Conservation (phyloP, 2,888 invertebrate species). For the Ametastegia equiseti region DNA sequence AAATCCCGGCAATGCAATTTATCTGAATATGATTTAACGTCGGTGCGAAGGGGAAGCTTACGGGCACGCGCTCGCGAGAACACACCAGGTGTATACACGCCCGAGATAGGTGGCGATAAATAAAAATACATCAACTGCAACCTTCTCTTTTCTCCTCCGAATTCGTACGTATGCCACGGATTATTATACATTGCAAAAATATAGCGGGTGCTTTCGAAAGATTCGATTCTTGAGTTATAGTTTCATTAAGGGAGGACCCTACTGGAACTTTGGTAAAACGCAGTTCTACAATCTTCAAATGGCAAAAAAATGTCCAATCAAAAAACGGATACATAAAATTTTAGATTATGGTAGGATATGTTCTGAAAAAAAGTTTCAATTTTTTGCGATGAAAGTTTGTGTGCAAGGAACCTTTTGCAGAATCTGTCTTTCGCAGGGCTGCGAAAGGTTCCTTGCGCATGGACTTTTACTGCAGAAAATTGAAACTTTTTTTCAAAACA, state of each 20-base stretch:
- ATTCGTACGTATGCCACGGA: constrained; percentile 65
- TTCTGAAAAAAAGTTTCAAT: no score
- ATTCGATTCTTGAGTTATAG: not conserved
- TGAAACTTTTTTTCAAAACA: no score
- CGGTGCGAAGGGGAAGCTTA: constrained; percentile 54
- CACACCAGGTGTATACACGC: constrained; percentile 48
- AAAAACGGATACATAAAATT: no score
- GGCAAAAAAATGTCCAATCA: no score
- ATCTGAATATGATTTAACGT: constrained; percentile 69
- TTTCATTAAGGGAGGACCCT: not conserved
- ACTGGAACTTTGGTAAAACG: no score
- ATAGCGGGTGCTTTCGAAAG: constrained; percentile 25
- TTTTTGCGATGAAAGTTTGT: no score
- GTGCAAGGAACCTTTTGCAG: no score
- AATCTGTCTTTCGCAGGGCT: no score
- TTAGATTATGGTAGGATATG: no score
- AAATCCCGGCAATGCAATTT: constrained; percentile 68
- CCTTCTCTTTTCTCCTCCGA: constrained; percentile 68
- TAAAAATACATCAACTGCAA: constrained; percentile 71
- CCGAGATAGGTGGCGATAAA: constrained; percentile 65
- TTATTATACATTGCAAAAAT: not conserved
- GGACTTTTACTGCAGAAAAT: no score
- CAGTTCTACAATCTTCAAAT: no score
- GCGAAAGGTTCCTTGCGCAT: no score
- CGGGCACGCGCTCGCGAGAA: constrained; percentile 51